These are phyloP conservation scores for Embiotoca jacksoni DNA, from an alignment of 2,113 vertebrate species.

Conservation along the genomic window DNA sequence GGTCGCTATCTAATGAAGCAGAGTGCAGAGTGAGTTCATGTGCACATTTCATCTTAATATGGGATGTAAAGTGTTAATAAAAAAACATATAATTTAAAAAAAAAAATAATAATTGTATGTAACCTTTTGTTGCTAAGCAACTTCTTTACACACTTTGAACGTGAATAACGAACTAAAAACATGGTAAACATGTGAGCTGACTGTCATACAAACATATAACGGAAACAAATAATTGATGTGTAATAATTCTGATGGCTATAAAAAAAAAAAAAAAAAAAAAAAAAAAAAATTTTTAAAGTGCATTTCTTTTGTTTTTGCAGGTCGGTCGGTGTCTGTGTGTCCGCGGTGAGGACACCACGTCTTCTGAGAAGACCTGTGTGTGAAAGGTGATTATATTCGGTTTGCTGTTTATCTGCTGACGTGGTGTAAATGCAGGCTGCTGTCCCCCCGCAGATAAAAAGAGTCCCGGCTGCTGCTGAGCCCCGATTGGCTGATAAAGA, in stretches of 20 bases:
- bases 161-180: not conserved
- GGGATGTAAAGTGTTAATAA: not conserved
- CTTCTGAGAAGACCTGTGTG: conserved; percentile 81
- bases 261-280: too few species aligned
- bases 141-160: not conserved
- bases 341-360: conserved; percentile 14
- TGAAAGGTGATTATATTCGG: conserved; percentile 77
- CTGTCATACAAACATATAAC: not conserved
- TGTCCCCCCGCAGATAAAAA: conserved; percentile 81
- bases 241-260: too few species aligned
- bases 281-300: not conserved
- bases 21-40: not conserved
- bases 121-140: not conserved
- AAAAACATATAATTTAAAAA: not conserved
- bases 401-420: conserved; percentile 78
- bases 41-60: not conserved
- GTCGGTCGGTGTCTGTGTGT: conserved; percentile 15
- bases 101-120: not conserved
- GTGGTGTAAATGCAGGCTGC: conserved; percentile 55
- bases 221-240: not conserved
- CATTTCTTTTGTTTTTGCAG: not conserved
- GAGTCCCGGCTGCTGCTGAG: conserved; percentile 62
- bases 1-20: conserved; percentile 19
- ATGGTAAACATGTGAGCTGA: not conserved
- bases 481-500: conserved; percentile 79